phyloP scores from a whole-genome alignment of 1,140 invertebrate species.

The Oppia nitens region DNA sequence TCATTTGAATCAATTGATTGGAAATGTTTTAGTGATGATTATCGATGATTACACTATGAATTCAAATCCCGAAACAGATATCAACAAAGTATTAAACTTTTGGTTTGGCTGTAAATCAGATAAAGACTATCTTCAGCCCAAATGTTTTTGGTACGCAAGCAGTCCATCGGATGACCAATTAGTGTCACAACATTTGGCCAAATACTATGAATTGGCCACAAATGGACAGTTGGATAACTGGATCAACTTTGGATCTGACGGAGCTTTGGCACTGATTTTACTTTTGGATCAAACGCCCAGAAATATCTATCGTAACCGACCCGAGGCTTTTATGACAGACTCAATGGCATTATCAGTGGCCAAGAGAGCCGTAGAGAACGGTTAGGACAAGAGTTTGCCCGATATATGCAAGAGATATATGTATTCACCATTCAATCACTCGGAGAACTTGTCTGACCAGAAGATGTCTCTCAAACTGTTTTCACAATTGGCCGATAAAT shows the following conservation, averaged over 20 bases:
- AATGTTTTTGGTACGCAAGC: conserved; percentile 10
- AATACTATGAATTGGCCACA: conserved; percentile 2
- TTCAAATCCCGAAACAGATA: conserved; percentile 3
- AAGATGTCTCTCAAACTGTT: conserved; percentile 8
- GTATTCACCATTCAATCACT: conserved; percentile 12
- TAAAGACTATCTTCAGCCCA: not conserved
- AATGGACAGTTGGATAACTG: not conserved
- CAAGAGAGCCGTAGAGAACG: not conserved
- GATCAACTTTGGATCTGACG: not conserved
- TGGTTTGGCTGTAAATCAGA: conserved; percentile 7
- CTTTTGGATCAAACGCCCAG: conserved; percentile 7
- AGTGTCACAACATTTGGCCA: not conserved
- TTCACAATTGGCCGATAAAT: conserved; percentile 4
- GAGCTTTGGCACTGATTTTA: conserved; percentile 3
- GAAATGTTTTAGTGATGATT: no score
- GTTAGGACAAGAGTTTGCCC: conserved; percentile 6
- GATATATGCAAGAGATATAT: not conserved
- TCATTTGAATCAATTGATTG: no score
- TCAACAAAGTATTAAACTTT: conserved; percentile 3
- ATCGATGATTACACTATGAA: no score
- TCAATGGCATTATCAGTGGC: conserved; percentile 2
- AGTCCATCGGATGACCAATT: not conserved
- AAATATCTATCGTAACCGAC: conserved; percentile 5
- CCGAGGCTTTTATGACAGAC: conserved; percentile 5
- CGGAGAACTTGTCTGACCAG: conserved; percentile 4